phyloP scores from a whole-genome alignment of 2,888 invertebrate species.

The Trisateles emortualis region DNA sequence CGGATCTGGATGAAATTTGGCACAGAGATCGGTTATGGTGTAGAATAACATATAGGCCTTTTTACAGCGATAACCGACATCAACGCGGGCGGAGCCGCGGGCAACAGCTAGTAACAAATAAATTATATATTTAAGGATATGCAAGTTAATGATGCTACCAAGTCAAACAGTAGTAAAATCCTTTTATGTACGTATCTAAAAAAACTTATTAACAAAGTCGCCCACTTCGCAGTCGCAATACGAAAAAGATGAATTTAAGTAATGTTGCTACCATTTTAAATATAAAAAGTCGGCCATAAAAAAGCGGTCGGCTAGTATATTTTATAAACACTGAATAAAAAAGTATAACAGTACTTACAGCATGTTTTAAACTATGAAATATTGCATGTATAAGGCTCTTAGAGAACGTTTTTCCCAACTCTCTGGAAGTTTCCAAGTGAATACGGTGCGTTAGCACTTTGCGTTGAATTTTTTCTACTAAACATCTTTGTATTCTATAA shows the following conservation, averaged over 20 bases:
- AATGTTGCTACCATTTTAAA: slow-evolving; percentile 16
- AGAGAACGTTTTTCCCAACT: slow-evolving; percentile 55
- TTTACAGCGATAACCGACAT: too few species aligned
- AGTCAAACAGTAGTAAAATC: too few species aligned
- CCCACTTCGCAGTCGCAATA: neutral
- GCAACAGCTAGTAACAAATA: too few species aligned
- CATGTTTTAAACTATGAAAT: slow-evolving; percentile 68
- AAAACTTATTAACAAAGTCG: too few species aligned
- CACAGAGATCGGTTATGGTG: too few species aligned
- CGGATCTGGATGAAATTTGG: too few species aligned
- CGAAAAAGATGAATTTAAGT: neutral
- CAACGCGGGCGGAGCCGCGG: too few species aligned
- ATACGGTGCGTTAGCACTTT: slow-evolving; percentile 57
- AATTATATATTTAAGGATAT: too few species aligned
- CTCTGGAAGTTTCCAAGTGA: slow-evolving; percentile 56
- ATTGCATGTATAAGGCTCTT: slow-evolving; percentile 65
- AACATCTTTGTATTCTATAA: slow-evolving; percentile 31
- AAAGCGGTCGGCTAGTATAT: slow-evolving; percentile 49
- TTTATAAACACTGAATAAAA: slow-evolving; percentile 61
- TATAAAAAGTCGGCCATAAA: slow-evolving; percentile 40
- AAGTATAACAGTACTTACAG: slow-evolving; percentile 58
- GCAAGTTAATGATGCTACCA: too few species aligned
- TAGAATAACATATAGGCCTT: too few species aligned
- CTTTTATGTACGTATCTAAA: too few species aligned
- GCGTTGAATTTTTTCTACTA: slow-evolving; percentile 39